A percentile compares a stretch with the other conserved stretches of the same genome.
phyloP scores from a whole-genome alignment of 1,140 invertebrate genomes.

The Psilanteris sp. region DNA sequence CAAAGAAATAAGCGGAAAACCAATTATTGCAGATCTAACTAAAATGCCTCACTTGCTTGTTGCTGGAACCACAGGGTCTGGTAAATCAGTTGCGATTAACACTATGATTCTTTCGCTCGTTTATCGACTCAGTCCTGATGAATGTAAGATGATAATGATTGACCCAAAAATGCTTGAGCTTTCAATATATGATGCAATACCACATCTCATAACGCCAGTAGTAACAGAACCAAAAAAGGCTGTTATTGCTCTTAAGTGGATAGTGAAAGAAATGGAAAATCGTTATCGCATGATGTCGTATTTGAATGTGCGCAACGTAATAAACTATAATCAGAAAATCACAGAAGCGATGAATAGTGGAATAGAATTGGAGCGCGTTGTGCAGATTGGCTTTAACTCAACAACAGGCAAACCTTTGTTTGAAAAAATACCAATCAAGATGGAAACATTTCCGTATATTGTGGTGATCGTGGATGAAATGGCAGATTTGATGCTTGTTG shows the following conservation, averaged over 20 bases:
- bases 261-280: constrained; percentile 39
- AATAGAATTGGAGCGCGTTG: constrained; percentile 27
- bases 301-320: constrained; percentile 5
- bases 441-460: constrained; percentile 35
- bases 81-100: constrained; percentile 35
- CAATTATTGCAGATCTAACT: constrained; percentile 26
- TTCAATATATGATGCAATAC: constrained; percentile 33
- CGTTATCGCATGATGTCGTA: constrained; percentile 13
- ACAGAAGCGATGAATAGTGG: constrained; percentile 34
- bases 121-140: constrained; percentile 6
- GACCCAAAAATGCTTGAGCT: constrained; percentile 50
- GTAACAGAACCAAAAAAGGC: constrained; percentile 32
- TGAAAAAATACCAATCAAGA: constrained; percentile 33
- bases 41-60: constrained; percentile 46
- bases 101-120: constrained; percentile 32
- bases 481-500: constrained; percentile 57
- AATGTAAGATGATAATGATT: constrained; percentile 23
- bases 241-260: constrained; percentile 15
- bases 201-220: constrained; percentile 28
- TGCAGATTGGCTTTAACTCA: constrained; percentile 38
- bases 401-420: constrained; percentile 28
- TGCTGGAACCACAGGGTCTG: constrained; percentile 33
- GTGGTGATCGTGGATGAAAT: constrained; percentile 57
- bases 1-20: constrained; percentile 22
- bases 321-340: constrained; percentile 12